phyloP scores from a whole-genome alignment of 2,797 vertebrate species.

The Passerculus sandwichensis region DNA sequence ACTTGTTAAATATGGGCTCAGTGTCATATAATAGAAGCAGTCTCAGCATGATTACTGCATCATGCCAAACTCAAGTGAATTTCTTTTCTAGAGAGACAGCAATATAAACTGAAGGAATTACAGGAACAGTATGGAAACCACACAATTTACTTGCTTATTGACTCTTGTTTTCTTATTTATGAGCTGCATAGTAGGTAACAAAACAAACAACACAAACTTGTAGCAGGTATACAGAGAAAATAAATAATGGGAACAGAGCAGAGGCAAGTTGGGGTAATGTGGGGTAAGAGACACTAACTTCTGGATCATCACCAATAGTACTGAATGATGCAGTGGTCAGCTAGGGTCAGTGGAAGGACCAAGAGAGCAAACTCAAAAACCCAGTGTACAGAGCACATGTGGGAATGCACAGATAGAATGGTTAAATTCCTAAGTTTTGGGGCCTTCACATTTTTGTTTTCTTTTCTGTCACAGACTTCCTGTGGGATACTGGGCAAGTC shows the following conservation, averaged over 20 bases:
- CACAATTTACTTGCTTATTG: neutral
- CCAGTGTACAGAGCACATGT: neutral
- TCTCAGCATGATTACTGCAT: neutral
- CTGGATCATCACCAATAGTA: neutral
- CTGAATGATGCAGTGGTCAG: rapidly evolving
- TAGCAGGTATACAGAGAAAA: neutral
- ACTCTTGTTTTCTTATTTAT: neutral
- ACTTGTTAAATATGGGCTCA: neutral
- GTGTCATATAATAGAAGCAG: neutral
- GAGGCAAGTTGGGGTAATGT: neutral
- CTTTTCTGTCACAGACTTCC: conserved; percentile 57
- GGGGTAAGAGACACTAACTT: neutral
- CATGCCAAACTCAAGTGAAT: neutral
- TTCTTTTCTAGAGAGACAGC: neutral
- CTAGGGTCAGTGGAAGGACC: neutral
- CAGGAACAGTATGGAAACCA: neutral
- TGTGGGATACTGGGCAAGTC: conserved; percentile 6
- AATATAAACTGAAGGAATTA: neutral
- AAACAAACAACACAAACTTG: neutral
- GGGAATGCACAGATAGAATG: neutral
- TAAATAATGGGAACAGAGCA: neutral
- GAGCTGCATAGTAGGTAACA: neutral
- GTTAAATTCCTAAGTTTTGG: neutral
- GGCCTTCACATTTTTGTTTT: conserved; percentile 16
- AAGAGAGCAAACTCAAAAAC: neutral